Percentiles rank a stretch among this genome's conserved stretches.
These are phyloP conservation scores for Ornithorhynchus anatinus DNA, from an alignment of 2,113 vertebrate genomes.

Conservation along the genomic window DNA sequence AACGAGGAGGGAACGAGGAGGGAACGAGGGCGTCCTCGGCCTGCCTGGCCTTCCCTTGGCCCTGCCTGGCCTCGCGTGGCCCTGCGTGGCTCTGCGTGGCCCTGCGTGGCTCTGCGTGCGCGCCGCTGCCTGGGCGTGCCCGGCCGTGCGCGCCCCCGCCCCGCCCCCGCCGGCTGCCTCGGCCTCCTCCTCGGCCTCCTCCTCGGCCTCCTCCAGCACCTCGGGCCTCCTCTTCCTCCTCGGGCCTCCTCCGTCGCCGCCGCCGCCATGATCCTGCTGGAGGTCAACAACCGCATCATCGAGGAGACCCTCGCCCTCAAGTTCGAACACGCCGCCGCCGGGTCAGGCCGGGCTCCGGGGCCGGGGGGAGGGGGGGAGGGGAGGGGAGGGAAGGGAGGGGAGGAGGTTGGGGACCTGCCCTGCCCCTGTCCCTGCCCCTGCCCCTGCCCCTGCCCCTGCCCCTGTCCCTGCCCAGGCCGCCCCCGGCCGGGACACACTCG, in stretches of 20 bases:
- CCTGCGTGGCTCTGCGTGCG: conserved; percentile 4
- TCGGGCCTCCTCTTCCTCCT: conserved; percentile 54
- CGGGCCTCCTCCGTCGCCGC: conserved; percentile 37
- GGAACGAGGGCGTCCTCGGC: conserved; percentile 52
- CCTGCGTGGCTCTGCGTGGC: no score
- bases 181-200: conserved; percentile 54
- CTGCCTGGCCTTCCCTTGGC: conserved; percentile 45
- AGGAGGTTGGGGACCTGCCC: background rate
- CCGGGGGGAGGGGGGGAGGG: background rate
- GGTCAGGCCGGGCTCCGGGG: conserved; percentile 62
- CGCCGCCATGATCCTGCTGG: conserved; percentile 93
- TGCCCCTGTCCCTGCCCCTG: no score
- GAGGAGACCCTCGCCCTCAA: conserved; percentile 93
- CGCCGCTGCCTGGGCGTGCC: background rate
- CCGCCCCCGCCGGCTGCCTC: background rate
- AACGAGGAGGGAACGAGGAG: conserved; percentile 35
- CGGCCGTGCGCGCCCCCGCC: background rate
- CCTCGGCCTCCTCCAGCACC: conserved; percentile 9
- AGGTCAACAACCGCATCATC: conserved; percentile 97
- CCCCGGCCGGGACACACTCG: no score
- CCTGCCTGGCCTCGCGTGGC: no score
- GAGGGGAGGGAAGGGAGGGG: background rate
- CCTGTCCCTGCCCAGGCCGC: no score
- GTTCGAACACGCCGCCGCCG: conserved; percentile 92
- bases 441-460: no score